A percentile compares a stretch with the other conserved stretches of the same genome.
Conservation (phyloP, 2,797 vertebrate species). For the Stomatorhinus walkeri region DNA sequence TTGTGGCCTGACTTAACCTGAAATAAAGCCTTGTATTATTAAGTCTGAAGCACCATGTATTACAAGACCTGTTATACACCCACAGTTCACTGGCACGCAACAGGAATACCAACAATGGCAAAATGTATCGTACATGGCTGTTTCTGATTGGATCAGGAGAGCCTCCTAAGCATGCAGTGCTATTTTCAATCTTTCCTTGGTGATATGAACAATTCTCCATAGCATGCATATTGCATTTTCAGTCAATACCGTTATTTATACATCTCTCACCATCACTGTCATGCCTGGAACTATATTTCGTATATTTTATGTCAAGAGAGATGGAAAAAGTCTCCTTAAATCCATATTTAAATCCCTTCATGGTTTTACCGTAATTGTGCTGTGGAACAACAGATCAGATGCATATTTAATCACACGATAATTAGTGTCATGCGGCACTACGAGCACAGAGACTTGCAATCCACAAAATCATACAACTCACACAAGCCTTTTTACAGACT, state of each 20-base stretch:
- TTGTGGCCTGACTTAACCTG: background rate
- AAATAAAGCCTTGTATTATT: background rate
- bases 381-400: background rate
- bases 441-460: background rate
- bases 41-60: background rate
- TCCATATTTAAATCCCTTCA: background rate
- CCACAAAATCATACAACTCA: background rate
- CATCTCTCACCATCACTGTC: background rate
- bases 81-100: background rate
- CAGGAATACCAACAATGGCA: background rate
- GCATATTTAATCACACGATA: background rate
- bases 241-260: background rate
- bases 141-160: background rate
- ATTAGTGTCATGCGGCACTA: background rate
- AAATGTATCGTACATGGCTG: background rate
- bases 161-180: background rate
- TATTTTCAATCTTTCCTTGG: background rate
- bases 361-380: background rate
- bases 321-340: background rate
- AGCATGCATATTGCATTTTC: conserved; percentile 1
- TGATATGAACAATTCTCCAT: background rate
- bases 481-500: background rate
- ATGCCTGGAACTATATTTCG: background rate
- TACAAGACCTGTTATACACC: background rate
- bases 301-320: background rate